These are phyloP conservation scores for Cydia strobilella DNA, from an alignment of 1,140 invertebrate genomes.

Conservation along the genomic window DNA sequence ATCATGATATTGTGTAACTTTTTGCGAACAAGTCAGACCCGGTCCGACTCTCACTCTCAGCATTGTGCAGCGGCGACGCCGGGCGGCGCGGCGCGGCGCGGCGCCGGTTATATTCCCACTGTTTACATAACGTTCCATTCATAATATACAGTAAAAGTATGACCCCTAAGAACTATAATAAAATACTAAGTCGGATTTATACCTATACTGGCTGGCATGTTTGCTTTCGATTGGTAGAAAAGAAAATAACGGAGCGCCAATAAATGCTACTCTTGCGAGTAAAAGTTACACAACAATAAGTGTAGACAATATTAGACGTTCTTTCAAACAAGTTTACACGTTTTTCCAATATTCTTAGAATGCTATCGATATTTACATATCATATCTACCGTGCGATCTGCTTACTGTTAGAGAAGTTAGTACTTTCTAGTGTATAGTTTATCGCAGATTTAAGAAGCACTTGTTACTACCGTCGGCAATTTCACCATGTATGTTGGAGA, in stretches of 20 bases:
- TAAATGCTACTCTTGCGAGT: background rate
- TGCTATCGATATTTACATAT: background rate
- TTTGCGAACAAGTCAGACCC: background rate
- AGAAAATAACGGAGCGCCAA: background rate
- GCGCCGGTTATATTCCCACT: background rate
- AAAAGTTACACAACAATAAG: background rate
- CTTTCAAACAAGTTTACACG: background rate
- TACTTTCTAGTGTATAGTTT: background rate
- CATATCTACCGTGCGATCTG: background rate
- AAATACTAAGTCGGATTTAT: no score
- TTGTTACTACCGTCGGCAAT: no score
- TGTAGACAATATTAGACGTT: background rate
- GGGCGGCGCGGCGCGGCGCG: no score
- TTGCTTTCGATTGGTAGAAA: background rate
- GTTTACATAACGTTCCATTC: background rate
- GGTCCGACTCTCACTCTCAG: background rate
- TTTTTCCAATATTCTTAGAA: background rate
- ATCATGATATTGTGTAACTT: constrained; percentile 8
- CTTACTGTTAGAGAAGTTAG: background rate
- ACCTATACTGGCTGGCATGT: background rate
- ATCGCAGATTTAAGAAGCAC: no score
- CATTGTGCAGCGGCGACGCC: constrained; percentile 1
- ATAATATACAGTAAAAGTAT: background rate
- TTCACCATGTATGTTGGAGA: no score
- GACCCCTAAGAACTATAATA: background rate